Base-by-base conservation (phyloP, 2,888 invertebrate genomes). In the Nemapogon koenigi region DNA sequence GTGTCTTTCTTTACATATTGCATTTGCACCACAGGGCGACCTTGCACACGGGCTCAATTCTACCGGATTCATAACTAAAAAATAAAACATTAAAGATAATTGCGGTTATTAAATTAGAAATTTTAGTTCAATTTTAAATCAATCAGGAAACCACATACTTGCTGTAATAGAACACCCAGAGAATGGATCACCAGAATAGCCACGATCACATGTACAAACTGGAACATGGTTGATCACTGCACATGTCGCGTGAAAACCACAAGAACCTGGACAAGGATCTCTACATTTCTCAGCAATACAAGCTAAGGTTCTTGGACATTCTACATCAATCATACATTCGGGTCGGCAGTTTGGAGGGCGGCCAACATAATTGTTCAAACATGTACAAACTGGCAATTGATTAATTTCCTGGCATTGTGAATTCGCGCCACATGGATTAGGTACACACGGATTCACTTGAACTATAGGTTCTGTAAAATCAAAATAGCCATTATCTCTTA, bases 11-110 rank as follows among this genome's bases (percentile, higher is more conserved):
- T 86, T 89, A 67, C 94, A 94, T 48, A 90, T 68, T 36, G 94
- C 91, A 62, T 94, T 94, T 19, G 87, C 82, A 41, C 94, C 94
- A 64, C 94, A 94, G 29, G 94, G 93, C 39, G 90, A 89, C 46
- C 89, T 89, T 57, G 88, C 83, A 62, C 93, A 94, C 46, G 91
- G 92, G 45, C 61, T 75, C 4, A 19, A 2, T 50, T 49, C 60
- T 14, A 62, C 45, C 43, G 82, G 81, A 59, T 82, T 81, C 49
- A 83, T 79, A 51, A 76, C 81, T 82, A 75, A 47, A 72, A 69
- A 36, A 46, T 22, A 22, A 22, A 22, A 22, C 22, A 22, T 22
- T 7, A 22, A 22, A 22, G 43, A 36, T 11, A 3, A 26, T 17
- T 18, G 18, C 14, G 11, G 14, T 18, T 38, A 7, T 38, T 13